A percentile compares a stretch with the other conserved stretches of the same genome.
Evolutionary conservation across 2,888 invertebrate genomes (phyloP).

Genomic region (Nephrotoma guestfalica): DNA sequence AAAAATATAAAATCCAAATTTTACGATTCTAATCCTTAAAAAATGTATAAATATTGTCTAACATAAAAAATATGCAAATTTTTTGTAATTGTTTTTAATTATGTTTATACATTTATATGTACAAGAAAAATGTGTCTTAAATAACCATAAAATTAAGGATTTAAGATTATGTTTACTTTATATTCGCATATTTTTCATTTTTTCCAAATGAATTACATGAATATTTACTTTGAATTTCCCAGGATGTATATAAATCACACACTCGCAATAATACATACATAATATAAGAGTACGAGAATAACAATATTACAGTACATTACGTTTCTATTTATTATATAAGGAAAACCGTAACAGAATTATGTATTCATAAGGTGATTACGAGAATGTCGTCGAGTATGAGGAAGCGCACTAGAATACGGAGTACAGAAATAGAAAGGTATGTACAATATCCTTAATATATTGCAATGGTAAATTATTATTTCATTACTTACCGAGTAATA

Average conservation of each 20-base stretch:
- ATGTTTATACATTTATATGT: neutral
- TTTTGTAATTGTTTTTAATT: neutral
- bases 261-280: neutral
- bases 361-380: neutral
- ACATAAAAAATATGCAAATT: neutral
- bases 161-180: neutral
- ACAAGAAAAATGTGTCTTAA: neutral
- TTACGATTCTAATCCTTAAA: neutral
- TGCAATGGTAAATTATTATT: no score
- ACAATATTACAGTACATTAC: neutral
- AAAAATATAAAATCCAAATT: neutral
- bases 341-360: neutral
- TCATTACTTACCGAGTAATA: no score
- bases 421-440: no score
- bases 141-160: neutral
- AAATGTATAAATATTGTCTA: neutral
- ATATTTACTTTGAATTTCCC: neutral
- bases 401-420: neutral
- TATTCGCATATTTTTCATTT: neutral
- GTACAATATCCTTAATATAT: no score
- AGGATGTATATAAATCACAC: neutral
- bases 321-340: neutral
- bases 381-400: neutral
- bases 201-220: neutral
- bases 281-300: neutral